A percentile compares a stretch with the other conserved stretches of the same genome.
Conservation (phyloP, 2,888 invertebrate species). For the Oscheius sp. region DNA sequence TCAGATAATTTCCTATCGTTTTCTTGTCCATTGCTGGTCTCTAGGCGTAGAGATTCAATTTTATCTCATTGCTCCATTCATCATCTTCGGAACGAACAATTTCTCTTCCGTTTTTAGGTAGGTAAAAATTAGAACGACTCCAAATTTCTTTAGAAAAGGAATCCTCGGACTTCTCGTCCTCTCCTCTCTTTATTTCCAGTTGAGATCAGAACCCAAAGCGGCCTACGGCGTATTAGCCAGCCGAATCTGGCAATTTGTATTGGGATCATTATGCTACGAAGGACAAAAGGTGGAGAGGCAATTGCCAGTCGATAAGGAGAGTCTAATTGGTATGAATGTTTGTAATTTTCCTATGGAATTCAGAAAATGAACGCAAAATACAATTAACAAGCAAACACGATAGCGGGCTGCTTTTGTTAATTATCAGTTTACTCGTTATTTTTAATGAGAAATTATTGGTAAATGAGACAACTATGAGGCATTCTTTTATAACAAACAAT, state of each 20-base stretch:
- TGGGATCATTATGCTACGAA: neutral
- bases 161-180: neutral
- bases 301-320: neutral
- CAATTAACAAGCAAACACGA: neutral
- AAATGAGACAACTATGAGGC: neutral
- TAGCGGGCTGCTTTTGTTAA: neutral
- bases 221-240: neutral
- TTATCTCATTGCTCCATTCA: constrained; percentile 19
- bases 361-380: no score
- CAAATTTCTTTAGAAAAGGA: neutral
- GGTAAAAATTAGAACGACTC: neutral
- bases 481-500: neutral
- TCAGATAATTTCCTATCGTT: constrained; percentile 21
- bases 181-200: neutral
- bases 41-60: constrained; percentile 31
- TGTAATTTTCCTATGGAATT: neutral
- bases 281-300: neutral
- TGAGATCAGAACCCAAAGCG: neutral
- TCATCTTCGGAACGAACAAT: neutral
- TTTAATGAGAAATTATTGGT: neutral
- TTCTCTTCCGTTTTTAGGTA: neutral
- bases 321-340: neutral
- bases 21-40: constrained; percentile 32
- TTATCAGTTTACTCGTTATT: neutral
- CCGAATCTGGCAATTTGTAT: neutral